Evolutionary conservation across 2,888 invertebrate species (phyloP).

Genomic region (Bellardia bayeri): DNA sequence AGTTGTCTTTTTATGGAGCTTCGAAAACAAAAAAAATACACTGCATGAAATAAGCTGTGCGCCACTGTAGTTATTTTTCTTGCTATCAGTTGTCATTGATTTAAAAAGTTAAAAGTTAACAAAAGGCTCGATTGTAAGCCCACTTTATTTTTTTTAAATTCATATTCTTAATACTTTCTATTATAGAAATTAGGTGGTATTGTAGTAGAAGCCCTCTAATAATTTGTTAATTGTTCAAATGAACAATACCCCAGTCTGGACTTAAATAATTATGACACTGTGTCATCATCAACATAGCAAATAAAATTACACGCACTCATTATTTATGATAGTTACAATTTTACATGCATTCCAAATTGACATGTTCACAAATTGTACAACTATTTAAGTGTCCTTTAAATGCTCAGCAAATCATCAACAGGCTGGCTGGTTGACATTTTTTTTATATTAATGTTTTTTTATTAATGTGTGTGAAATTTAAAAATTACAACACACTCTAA

Average conservation of each 20-base stretch:
- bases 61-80: too few relatives aligned
- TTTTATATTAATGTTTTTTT: slow-evolving; percentile 10
- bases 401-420: neutral
- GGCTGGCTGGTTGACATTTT: slow-evolving; percentile 8
- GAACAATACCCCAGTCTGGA: neutral
- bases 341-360: slow-evolving; percentile 32
- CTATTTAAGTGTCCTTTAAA: slow-evolving; percentile 49
- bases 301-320: neutral
- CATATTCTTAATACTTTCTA: too few relatives aligned
- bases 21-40: too few relatives aligned
- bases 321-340: slow-evolving; percentile 41
- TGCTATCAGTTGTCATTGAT: too few relatives aligned
- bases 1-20: too few relatives aligned
- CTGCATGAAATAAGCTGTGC: too few relatives aligned
- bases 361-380: slow-evolving; percentile 10
- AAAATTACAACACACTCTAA: neutral
- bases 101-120: too few relatives aligned
- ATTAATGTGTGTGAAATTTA: slow-evolving; percentile 41
- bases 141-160: too few relatives aligned
- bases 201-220: too few relatives aligned
- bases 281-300: slow-evolving; percentile 2
- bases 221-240: slow-evolving; percentile 21
- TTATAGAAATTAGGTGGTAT: too few relatives aligned
- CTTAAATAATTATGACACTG: slow-evolving; percentile 7
- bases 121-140: too few relatives aligned